These are phyloP conservation scores for Ladona fulva DNA, from an alignment of 1,140 invertebrate genomes.

Conservation along the genomic window DNA sequence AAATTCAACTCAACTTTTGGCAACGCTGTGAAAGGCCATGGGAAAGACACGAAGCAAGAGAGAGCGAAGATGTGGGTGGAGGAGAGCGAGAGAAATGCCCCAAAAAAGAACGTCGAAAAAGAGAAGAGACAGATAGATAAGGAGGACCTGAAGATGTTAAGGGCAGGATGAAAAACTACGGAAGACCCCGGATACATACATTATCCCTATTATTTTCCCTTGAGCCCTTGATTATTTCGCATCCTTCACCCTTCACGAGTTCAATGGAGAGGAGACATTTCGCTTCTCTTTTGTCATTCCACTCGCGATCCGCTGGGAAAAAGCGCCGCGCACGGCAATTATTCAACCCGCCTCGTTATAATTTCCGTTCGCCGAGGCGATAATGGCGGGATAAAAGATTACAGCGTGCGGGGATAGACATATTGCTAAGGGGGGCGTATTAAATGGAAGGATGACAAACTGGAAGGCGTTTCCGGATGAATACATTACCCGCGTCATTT, in stretches of 20 bases:
- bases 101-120: no score
- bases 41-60: background rate
- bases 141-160: background rate
- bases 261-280: no score
- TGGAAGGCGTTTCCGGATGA: background rate
- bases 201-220: background rate
- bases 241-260: background rate
- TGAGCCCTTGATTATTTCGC: background rate
- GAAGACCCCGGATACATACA: background rate
- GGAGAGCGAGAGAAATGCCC: no score
- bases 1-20: no score
- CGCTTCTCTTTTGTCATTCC: no score
- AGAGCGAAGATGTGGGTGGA: background rate
- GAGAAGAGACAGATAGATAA: background rate
- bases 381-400: background rate
- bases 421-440: background rate
- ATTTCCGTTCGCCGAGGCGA: background rate
- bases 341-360: background rate
- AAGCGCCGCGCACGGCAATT: background rate
- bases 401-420: background rate
- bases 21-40: no score
- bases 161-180: background rate
- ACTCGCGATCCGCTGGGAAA: no score
- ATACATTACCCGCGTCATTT: background rate
- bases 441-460: background rate